A percentile compares a stretch with the other conserved stretches of the same genome.
Evolutionary conservation across 2,113 vertebrate genomes (phyloP).

Genomic region (Jacana jacana): DNA sequence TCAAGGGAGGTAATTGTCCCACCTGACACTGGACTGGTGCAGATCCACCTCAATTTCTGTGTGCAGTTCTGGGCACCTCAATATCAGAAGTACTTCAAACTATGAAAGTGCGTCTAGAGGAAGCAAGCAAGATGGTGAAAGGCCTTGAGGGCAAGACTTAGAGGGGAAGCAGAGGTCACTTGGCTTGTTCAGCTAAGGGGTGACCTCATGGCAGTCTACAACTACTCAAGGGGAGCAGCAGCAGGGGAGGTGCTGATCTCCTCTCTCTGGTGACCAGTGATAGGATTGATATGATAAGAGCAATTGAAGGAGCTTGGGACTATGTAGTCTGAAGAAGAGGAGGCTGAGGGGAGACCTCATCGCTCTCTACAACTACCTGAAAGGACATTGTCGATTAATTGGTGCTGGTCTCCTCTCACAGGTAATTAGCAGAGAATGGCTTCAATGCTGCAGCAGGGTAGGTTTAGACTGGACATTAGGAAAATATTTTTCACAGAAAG

Average conservation of each 20-base stretch:
- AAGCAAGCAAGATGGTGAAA: background rate
- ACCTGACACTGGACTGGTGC: background rate
- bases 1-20: background rate
- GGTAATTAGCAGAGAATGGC: too few relatives aligned
- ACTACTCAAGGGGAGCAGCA: background rate
- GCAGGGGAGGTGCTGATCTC: background rate
- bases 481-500: too few relatives aligned
- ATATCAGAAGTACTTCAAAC: background rate
- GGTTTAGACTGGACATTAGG: too few relatives aligned
- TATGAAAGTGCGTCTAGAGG: background rate
- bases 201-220: background rate
- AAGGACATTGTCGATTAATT: too few relatives aligned
- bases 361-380: too few relatives aligned
- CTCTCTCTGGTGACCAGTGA: background rate
- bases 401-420: too few relatives aligned
- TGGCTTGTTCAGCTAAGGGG: background rate
- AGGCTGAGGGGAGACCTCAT: too few relatives aligned
- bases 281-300: too few relatives aligned
- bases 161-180: background rate
- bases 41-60: rapidly evolving
- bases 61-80: background rate
- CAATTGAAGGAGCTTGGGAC: too few relatives aligned
- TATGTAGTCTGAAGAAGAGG: too few relatives aligned
- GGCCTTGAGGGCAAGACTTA: background rate
- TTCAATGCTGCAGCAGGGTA: too few relatives aligned